phyloP scores from a whole-genome alignment of 1,140 invertebrate species.

The Drosophila parvula region DNA sequence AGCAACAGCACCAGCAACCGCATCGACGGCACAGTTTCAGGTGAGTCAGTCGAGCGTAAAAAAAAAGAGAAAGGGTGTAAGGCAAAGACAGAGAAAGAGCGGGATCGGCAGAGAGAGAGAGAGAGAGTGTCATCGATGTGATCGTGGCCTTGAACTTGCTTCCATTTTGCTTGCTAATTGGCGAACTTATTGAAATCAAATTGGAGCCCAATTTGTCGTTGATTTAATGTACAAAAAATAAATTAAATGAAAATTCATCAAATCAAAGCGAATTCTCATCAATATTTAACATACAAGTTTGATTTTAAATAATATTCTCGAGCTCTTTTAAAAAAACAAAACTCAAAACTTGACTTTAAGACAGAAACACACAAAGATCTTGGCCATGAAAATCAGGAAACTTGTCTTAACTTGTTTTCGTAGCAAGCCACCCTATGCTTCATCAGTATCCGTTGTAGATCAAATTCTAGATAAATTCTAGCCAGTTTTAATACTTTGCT shows the following conservation, averaged over 20 bases:
- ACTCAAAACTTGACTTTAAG: too few species aligned
- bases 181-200: conserved; percentile 3
- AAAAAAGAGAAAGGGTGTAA: conserved; percentile 3
- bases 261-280: neutral
- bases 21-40: conserved; percentile 29
- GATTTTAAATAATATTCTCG: neutral
- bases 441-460: too few species aligned
- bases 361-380: neutral
- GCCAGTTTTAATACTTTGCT: neutral
- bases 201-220: neutral
- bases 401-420: too few species aligned
- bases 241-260: neutral
- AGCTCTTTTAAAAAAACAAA: neutral
- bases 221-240: neutral
- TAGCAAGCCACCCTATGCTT: neutral
- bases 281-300: neutral
- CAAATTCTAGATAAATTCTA: neutral
- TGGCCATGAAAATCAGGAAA: neutral
- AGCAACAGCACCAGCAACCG: conserved; percentile 11
- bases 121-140: conserved; percentile 11
- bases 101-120: neutral
- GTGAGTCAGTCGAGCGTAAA: conserved; percentile 49
- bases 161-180: conserved; percentile 15
- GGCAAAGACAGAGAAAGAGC: neutral
- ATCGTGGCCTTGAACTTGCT: conserved; percentile 65